Percentiles rank a stretch among this genome's conserved stretches.
Conservation (phyloP, 2,888 invertebrate genomes). For the Lasiommata megera region DNA sequence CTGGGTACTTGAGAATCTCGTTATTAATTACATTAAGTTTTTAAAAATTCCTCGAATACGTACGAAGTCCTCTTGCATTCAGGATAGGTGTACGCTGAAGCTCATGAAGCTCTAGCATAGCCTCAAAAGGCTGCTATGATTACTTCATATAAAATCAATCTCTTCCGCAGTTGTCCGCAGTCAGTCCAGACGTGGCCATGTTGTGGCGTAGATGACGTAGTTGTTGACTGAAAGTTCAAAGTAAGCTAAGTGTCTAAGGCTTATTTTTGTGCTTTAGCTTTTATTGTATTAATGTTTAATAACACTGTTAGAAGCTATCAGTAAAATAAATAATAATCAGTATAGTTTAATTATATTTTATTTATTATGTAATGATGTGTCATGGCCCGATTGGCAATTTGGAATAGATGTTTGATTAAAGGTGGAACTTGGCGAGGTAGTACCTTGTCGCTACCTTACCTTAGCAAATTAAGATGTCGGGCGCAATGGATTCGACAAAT, state of each 20-base stretch:
- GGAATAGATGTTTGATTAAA: neutral
- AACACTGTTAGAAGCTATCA: slow-evolving; percentile 1
- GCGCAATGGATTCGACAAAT: slow-evolving; percentile 25
- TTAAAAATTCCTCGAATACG: too few species aligned
- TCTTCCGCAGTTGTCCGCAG: neutral
- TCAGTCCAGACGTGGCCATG: neutral
- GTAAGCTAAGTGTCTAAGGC: slow-evolving; percentile 15
- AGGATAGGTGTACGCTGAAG: too few species aligned
- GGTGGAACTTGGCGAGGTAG: neutral
- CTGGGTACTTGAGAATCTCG: too few species aligned
- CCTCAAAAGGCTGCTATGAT: too few species aligned
- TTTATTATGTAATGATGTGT: slow-evolving; percentile 8
- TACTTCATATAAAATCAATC: too few species aligned
- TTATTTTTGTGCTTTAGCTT: slow-evolving; percentile 13
- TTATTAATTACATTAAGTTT: too few species aligned
- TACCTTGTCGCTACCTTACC: too few species aligned
- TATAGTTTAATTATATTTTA: slow-evolving; percentile 5
- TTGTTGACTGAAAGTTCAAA: slow-evolving; percentile 30
- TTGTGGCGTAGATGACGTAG: slow-evolving; percentile 13
- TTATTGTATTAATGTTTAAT: neutral
- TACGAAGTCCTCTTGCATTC: too few species aligned
- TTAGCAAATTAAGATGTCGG: slow-evolving; percentile 19
- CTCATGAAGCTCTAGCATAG: too few species aligned
- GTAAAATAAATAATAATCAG: neutral
- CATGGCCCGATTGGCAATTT: neutral